Evolutionary conservation across 2,888 invertebrate species (phyloP).

Genomic region (Esperia sulphurella): DNA sequence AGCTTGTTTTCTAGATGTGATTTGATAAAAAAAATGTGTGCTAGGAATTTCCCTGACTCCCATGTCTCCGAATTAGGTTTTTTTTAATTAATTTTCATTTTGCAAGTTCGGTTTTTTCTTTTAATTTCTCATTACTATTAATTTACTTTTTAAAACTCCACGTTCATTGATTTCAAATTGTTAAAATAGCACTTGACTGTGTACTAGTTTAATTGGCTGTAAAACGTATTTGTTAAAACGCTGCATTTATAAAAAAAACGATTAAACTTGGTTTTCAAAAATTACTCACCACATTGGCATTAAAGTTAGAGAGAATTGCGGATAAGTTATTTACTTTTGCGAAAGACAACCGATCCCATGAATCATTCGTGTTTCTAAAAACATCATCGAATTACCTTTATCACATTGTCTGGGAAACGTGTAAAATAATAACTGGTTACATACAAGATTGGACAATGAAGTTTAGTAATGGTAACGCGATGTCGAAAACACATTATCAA

Average conservation of each 20-base stretch:
- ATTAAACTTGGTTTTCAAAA: constrained; percentile 38
- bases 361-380: constrained; percentile 70
- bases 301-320: constrained; percentile 8
- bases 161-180: constrained; percentile 19
- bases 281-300: constrained; percentile 17
- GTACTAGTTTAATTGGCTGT: constrained; percentile 45
- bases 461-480: constrained; percentile 64
- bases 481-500: constrained; percentile 68
- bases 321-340: constrained; percentile 26
- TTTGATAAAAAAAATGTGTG: constrained; percentile 56
- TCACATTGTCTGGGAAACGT: constrained; percentile 67
- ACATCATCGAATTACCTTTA: constrained; percentile 66
- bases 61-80: constrained; percentile 56
- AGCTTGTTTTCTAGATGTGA: constrained; percentile 76
- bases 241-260: constrained; percentile 19
- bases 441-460: constrained; percentile 69
- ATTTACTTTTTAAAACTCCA: constrained; percentile 32
- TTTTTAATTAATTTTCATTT: constrained; percentile 25
- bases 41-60: constrained; percentile 67
- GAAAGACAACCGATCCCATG: constrained; percentile 58
- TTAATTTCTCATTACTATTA: constrained; percentile 34
- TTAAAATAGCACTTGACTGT: constrained; percentile 24
- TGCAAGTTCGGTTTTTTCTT: constrained; percentile 22
- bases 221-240: constrained; percentile 25
- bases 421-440: constrained; percentile 46